A percentile compares a stretch with the other conserved stretches of the same genome.
Conservation (phyloP, 2,113 vertebrate genomes). For the Mystacornis crossleyi region DNA sequence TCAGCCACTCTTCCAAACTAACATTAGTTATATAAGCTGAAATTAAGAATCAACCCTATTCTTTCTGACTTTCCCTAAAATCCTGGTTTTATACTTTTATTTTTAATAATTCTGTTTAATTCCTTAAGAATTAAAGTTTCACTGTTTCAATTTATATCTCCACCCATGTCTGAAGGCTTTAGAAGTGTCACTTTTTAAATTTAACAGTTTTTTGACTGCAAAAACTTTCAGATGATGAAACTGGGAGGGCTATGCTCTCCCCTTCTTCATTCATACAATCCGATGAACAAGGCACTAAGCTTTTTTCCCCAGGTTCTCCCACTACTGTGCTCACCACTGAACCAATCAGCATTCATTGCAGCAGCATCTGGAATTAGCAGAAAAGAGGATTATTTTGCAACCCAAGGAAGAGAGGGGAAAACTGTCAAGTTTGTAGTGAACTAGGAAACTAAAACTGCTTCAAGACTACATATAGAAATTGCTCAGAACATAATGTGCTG, state of each 20-base stretch:
- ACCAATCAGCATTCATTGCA: neutral
- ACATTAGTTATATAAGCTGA: neutral
- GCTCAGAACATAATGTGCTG: constrained; percentile 62
- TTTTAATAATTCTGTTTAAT: neutral
- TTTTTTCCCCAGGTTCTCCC: neutral
- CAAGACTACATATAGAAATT: constrained; percentile 65
- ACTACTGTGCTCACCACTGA: neutral
- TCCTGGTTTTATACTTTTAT: neutral
- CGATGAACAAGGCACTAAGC: neutral
- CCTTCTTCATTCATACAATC: neutral
- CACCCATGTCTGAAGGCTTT: neutral
- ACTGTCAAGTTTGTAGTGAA: constrained; percentile 17
- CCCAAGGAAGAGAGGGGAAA: neutral
- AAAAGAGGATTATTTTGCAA: constrained; percentile 4
- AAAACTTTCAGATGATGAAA: neutral
- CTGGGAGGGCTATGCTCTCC: neutral
- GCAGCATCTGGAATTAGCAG: neutral
- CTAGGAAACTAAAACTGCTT: constrained; percentile 18
- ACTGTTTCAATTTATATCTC: neutral
- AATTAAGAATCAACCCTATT: neutral
- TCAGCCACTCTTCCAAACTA: neutral
- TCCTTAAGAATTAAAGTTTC: neutral
- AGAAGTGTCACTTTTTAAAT: neutral
- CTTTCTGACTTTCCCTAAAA: neutral
- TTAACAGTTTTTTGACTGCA: neutral